A percentile compares a stretch with the other conserved stretches of the same genome.
Conservation (phyloP, 2,797 vertebrate genomes). For the Spinus pinus region DNA sequence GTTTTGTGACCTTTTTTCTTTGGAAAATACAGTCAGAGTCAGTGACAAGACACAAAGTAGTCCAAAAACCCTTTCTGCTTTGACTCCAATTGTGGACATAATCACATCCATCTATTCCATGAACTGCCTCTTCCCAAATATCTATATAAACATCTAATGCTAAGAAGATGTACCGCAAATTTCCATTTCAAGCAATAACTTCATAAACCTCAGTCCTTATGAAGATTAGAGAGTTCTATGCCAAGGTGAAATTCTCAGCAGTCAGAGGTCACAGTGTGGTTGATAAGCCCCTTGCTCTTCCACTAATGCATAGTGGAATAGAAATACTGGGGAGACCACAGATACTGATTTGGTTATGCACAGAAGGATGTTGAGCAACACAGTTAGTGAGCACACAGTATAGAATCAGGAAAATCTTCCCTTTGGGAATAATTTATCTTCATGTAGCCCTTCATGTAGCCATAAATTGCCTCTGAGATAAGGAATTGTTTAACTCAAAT, state of each 20-base stretch:
- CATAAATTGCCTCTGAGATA: not conserved
- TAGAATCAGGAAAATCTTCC: not conserved
- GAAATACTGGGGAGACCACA: not conserved
- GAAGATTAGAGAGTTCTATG: not conserved
- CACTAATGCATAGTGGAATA: not conserved
- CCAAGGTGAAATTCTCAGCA: not conserved
- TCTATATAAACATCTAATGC: not conserved
- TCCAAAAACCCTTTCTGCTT: not conserved
- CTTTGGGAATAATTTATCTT: not conserved
- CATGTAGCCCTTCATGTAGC: not conserved
- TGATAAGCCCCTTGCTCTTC: not conserved
- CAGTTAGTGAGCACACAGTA: not conserved
- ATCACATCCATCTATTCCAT: not conserved
- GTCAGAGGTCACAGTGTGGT: not conserved
- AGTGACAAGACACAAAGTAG: not conserved
- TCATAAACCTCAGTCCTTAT: not conserved
- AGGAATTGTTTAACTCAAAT: not conserved
- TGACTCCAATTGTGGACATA: not conserved
- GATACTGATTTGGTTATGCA: not conserved
- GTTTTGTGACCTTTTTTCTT: not conserved
- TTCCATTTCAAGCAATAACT: not conserved
- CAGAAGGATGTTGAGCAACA: not conserved
- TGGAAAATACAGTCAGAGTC: not conserved
- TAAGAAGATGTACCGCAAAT: not conserved
- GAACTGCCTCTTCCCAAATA: not conserved